Evolutionary conservation across 2,888 invertebrate species (phyloP).

Genomic region (Megalurothrips usitatus): DNA sequence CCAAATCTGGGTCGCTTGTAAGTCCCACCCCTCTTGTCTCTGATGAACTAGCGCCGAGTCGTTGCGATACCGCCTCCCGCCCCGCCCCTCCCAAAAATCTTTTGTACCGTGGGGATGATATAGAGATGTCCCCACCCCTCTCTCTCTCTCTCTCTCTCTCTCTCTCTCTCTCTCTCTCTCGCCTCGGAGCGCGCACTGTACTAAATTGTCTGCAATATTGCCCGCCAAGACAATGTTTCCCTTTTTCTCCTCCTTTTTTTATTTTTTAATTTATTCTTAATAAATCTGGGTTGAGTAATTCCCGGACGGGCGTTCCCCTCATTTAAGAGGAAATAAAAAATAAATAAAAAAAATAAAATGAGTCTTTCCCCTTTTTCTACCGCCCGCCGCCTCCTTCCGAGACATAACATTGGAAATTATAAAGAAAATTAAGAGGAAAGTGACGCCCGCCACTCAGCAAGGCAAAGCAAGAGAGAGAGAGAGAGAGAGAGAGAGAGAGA

Average conservation of each 20-base stretch:
- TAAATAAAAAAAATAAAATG: not conserved
- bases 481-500: not conserved
- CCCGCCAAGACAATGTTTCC: no score
- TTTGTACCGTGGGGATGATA: no score
- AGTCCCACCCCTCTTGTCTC: no score
- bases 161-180: not conserved
- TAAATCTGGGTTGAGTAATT: conserved; percentile 23
- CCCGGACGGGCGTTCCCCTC: not conserved
- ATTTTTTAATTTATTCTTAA: not conserved
- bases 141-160: not conserved
- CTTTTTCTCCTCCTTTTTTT: not conserved
- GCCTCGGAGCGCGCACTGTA: no score
- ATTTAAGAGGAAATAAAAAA: not conserved
- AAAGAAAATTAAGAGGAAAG: not conserved
- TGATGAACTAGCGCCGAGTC: no score
- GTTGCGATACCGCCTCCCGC: no score
- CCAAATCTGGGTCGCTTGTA: no score
- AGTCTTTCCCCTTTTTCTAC: not conserved
- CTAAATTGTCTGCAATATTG: no score
- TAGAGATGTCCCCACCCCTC: not conserved
- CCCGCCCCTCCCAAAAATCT: no score
- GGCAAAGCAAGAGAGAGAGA: not conserved
- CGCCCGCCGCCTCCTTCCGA: not conserved
- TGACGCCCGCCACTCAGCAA: not conserved
- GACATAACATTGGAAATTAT: conserved; percentile 7